A percentile compares a stretch with the other conserved stretches of the same genome.
Conservation (phyloP, 2,888 invertebrate genomes). For the Mesorhabditis sp. region DNA sequence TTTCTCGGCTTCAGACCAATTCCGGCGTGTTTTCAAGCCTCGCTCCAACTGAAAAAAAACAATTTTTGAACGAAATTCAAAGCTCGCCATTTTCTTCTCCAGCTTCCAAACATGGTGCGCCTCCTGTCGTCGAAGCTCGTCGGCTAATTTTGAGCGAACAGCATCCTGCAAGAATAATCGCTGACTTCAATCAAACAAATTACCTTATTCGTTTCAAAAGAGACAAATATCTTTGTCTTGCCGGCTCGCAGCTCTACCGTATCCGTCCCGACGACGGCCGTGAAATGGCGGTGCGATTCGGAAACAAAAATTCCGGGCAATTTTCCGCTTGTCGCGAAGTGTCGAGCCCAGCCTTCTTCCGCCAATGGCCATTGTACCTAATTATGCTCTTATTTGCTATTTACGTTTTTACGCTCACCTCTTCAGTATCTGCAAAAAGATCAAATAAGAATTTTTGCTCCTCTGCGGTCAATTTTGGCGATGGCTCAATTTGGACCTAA, state of each 20-base stretch:
- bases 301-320: slow-evolving; percentile 11
- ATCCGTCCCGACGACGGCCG: slow-evolving; percentile 26
- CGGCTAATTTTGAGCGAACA: slow-evolving; percentile 12
- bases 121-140: slow-evolving; percentile 24
- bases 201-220: slow-evolving; percentile 12
- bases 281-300: slow-evolving; percentile 28
- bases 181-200: not conserved
- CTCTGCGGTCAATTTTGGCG: not conserved
- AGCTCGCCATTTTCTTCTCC: slow-evolving; percentile 16
- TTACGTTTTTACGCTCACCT: not conserved
- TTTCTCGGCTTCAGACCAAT: not conserved
- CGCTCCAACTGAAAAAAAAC: not conserved
- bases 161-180: not conserved
- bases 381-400: not conserved
- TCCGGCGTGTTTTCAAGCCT: not conserved
- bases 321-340: not conserved
- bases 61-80: not conserved
- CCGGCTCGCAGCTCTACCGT: slow-evolving; percentile 28
- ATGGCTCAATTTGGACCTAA: not conserved
- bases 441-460: not conserved
- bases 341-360: not conserved
- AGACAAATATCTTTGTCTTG: slow-evolving; percentile 32
- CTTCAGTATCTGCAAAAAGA: not conserved
- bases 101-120: slow-evolving; percentile 23
- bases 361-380: slow-evolving; percentile 6